These are phyloP conservation scores for Pseudoatta argentina DNA, from an alignment of 1,140 invertebrate genomes.

Conservation along the genomic window DNA sequence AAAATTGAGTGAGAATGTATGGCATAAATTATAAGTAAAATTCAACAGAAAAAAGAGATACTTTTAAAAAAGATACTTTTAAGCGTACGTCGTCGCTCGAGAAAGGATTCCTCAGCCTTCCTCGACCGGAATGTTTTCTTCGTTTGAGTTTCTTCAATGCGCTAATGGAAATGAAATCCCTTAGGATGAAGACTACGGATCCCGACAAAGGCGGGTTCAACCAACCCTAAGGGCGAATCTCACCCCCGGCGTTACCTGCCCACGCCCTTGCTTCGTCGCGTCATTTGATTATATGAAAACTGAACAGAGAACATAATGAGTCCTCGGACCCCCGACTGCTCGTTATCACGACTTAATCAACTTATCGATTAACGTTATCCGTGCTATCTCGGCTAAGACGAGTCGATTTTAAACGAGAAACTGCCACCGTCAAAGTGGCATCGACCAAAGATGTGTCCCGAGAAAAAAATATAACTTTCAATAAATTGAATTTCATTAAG, in stretches of 20 bases:
- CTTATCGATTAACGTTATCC: constrained; percentile 67
- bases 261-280: constrained; percentile 68
- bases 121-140: constrained; percentile 49
- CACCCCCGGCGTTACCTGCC: constrained; percentile 72
- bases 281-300: constrained; percentile 78
- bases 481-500: background rate
- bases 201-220: constrained; percentile 75
- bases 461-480: background rate
- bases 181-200: constrained; percentile 73
- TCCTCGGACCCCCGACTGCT: constrained; percentile 29
- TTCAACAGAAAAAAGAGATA: background rate
- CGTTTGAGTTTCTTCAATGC: constrained; percentile 73
- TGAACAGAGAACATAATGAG: constrained; percentile 50
- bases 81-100: background rate
- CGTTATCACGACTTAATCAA: constrained; percentile 70
- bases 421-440: background rate
- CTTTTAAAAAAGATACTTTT: background rate
- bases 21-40: background rate
- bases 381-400: constrained; percentile 1
- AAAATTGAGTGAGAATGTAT: background rate
- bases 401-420: constrained; percentile 13
- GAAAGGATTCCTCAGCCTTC: constrained; percentile 47
- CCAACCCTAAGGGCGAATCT: constrained; percentile 74
- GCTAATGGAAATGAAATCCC: constrained; percentile 81
- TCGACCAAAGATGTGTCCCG: no score